These are phyloP conservation scores for Chelon auratus DNA, from an alignment of 2,797 vertebrate species.

Conservation along the genomic window DNA sequence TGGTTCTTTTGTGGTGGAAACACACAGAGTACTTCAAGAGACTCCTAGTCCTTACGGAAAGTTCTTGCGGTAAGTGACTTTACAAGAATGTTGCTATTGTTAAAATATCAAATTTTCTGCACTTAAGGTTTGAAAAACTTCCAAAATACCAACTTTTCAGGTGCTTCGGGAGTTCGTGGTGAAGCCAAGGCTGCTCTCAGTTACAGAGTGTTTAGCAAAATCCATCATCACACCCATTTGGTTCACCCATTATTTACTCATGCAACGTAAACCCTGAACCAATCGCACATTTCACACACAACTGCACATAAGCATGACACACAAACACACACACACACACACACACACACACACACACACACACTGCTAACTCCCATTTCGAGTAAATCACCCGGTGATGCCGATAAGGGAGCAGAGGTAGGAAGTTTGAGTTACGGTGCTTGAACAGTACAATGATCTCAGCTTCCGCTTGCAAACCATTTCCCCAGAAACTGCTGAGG, in stretches of 20 bases:
- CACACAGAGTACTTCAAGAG: too few species aligned
- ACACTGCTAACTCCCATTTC: constrained; percentile 47
- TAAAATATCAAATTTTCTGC: too few species aligned
- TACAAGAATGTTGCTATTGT: too few species aligned
- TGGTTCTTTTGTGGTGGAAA: too few species aligned
- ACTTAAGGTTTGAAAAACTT: too few species aligned
- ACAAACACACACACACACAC: constrained; percentile 16
- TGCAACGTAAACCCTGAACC: constrained; percentile 60
- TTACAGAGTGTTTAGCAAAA: constrained; percentile 23
- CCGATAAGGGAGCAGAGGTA: constrained; percentile 54
- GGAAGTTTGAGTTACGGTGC: constrained; percentile 65
- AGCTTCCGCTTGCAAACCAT: constrained; percentile 33
- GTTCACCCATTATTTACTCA: constrained; percentile 59
- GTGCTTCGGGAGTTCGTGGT: too few species aligned
- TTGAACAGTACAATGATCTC: constrained; percentile 39
- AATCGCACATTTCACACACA: constrained; percentile 51
- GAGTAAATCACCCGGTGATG: constrained; percentile 67
- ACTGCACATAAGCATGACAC: constrained; percentile 39
- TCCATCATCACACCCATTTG: constrained; percentile 22
- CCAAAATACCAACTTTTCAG: too few species aligned
- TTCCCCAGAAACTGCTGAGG: constrained; percentile 68
- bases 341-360: constrained; percentile 24
- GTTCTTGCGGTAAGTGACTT: too few species aligned
- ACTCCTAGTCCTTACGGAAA: too few species aligned
- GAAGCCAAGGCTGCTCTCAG: too few species aligned